Conservation (phyloP, 2,888 invertebrate genomes). For the Calameuta pallipes region DNA sequence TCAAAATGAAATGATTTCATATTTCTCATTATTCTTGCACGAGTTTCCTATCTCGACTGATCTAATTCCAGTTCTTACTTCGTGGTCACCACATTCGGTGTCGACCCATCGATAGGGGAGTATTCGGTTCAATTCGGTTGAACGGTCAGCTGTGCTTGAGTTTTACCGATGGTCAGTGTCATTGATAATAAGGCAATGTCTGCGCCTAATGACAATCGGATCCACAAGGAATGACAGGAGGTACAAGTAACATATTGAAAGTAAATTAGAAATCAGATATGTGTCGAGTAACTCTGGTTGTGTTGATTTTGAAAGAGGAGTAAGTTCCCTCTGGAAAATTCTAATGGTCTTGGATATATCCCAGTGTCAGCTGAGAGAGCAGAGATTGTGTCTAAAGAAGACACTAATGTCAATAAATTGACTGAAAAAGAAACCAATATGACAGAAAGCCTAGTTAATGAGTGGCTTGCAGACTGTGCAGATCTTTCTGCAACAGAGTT, state of each 20-base stretch:
- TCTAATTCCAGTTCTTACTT: neutral
- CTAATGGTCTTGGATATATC: neutral
- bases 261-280: neutral
- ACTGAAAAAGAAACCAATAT: slow-evolving; percentile 55
- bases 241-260: neutral
- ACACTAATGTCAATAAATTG: neutral
- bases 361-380: neutral
- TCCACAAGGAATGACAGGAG: neutral
- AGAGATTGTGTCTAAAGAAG: neutral
- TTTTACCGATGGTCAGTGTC: neutral
- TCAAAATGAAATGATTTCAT: neutral
- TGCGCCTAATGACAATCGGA: neutral
- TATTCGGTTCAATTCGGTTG: neutral
- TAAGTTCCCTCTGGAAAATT: neutral
- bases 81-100: neutral
- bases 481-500: slow-evolving; percentile 80
- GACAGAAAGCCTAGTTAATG: slow-evolving; percentile 72
- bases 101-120: neutral
- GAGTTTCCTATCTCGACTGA: neutral
- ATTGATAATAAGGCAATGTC: neutral
- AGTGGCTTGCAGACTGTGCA: slow-evolving; percentile 86
- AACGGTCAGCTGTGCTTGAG: neutral
- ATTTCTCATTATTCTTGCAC: neutral
- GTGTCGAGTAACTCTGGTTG: neutral
- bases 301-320: neutral